Base-by-base conservation (phyloP, 2,797 vertebrate genomes). In the Hydrocynus forskahlii region DNA sequence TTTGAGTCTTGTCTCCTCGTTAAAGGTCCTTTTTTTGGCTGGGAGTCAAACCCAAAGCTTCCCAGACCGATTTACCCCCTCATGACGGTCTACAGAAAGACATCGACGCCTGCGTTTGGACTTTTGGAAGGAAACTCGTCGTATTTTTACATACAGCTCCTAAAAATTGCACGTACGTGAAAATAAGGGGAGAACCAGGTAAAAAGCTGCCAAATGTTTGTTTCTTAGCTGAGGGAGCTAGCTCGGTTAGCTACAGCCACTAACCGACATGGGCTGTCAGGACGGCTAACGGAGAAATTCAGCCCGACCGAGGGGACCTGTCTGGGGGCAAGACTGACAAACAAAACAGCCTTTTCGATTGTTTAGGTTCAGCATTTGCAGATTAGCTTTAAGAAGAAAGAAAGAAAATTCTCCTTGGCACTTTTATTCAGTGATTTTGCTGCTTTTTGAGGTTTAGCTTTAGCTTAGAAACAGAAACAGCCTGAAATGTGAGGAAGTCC, bases 21-120 rank as follows among this genome's bases (percentile, higher is more conserved):
- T 77, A 77, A 79, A 81, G 66, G 85, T 64, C 84, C 29, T 45
- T 62, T 62, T 76, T 77, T 76, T 67, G 81, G 87, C 68, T 64
- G 23, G 40, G 79, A 85, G 48, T 83, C 67, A 79, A 81, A 78
- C 45, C 43, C 38, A 21, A 69, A 69, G 69, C n/a, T 57, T 38
- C 68, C 74, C 23, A 35, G 75, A 72, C 71, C 21, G 73, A 19
- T 29, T 48, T 9, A 23, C 62, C 62, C 62, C 62, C 29, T 40
- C 50, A 67, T 43, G 77, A 62, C 68, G 54, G 40, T n/a, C 60
- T 75, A 66, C 40, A 38, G 54, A 21, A 69, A 80, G 77, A 73
- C 59, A 54, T 60, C 52, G 45, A 21, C 14, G 54, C 23, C 38
- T n/a, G 29, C 8, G 29, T 7, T 66, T 64, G 35, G 14, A 45